Base-by-base conservation (phyloP, 2,888 invertebrate species). In the Amblyjoppa proteus region DNA sequence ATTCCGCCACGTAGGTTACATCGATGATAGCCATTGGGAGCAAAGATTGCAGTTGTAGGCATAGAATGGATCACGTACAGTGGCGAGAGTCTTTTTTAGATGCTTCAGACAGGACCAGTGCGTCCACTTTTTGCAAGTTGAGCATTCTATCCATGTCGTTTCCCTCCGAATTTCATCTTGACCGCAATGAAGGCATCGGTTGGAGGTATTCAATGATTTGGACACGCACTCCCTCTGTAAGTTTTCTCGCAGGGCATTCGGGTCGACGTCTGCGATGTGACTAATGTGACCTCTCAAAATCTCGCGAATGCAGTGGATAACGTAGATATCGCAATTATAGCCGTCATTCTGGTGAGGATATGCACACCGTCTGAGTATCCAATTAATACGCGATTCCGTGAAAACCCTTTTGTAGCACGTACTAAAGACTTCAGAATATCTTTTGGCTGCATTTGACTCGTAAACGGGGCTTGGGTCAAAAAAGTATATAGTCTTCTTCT, bases 301-400 rank as follows among this genome's bases (percentile, higher is more conserved):
- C 25, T 78, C 53, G 13, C 61, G 70, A 64, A 83, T 64, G 25
- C 73, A 83, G 16, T 78, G 73, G 1, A 78, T 61, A 1, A 78
- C 53, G 34, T 70, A 83, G 1, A 83, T 41, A n/a, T 78, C 66
- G 53, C 71, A 83, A 71, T 83, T 83, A 20, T 78, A 78, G 4
- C 78, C 73, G 53, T 83, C 83, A 1, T 56, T 53, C 66, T 83
- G 78, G 11, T 38, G 38, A 16, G 66, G 83, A 78, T 83, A 78
- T 45, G 25, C 51, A 25, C 68, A 49, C 28, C 31, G 69, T 34
- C 38, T 16, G 0, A 79, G 71, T 58, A 20, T 66, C 58, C 34
- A 58, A 1, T 20, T 56, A 25, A 31, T 51, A 61, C 70, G 53
- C 49, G 56, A 49, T 20, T 45, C 25, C 41, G 45, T 38, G 28